phyloP scores from a whole-genome alignment of 2,797 vertebrate species.

The Chrosomus eos region DNA sequence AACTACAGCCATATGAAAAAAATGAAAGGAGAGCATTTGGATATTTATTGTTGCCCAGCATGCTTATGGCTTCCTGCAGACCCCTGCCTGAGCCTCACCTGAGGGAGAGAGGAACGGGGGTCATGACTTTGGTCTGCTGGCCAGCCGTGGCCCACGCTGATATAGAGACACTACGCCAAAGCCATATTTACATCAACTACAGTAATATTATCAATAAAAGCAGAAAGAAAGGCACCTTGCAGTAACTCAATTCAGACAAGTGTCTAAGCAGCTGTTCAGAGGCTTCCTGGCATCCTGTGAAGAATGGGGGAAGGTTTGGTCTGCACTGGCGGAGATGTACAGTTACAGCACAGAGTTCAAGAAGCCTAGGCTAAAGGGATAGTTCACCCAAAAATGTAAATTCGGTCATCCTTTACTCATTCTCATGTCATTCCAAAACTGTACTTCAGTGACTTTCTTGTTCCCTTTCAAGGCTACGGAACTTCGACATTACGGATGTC shows the following conservation, averaged over 20 bases:
- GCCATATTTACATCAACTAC: constrained; percentile 74
- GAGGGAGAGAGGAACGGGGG: constrained; percentile 64
- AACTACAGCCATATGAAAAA: constrained; percentile 54
- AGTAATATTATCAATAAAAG: constrained; percentile 81
- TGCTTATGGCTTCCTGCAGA: constrained; percentile 66
- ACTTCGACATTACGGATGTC: too few relatives aligned
- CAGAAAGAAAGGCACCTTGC: constrained; percentile 67
- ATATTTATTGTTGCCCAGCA: constrained; percentile 66
- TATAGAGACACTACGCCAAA: constrained; percentile 56
- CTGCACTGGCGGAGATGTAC: constrained; percentile 26
- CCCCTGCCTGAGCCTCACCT: constrained; percentile 63
- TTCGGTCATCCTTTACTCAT: not conserved
- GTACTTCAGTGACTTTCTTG: not conserved
- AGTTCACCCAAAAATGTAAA: not conserved
- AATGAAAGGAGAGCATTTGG: constrained; percentile 55
- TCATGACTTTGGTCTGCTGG: constrained; percentile 61
- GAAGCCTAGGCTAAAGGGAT: not conserved
- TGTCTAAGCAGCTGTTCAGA: constrained; percentile 72
- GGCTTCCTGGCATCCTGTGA: constrained; percentile 63
- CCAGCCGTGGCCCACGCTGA: constrained; percentile 50
- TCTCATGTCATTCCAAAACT: not conserved
- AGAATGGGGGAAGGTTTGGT: constrained; percentile 48
- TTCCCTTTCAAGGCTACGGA: too few relatives aligned
- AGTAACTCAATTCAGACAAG: constrained; percentile 71
- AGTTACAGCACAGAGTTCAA: constrained; percentile 7